phyloP scores from a whole-genome alignment of 2,113 vertebrate genomes.

The Condylura cristata region DNA sequence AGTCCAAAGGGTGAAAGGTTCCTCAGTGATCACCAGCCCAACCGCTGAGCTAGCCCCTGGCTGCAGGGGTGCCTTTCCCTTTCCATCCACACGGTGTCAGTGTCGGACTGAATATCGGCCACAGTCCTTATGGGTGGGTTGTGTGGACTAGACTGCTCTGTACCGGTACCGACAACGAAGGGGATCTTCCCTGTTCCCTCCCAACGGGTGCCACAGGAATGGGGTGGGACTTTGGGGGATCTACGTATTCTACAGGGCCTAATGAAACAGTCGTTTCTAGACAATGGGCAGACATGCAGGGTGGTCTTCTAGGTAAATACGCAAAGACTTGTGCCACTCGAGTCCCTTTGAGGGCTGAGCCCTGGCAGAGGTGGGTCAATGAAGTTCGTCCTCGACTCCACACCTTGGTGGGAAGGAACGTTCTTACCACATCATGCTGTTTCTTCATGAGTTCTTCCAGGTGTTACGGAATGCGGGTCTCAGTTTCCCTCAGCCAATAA shows the following conservation, averaged over 20 bases:
- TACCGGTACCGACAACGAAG: fast-evolving
- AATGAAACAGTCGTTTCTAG: not conserved
- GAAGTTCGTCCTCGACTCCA: not conserved
- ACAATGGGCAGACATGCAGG: too few relatives aligned
- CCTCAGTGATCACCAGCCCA: not conserved
- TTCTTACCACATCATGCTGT: not conserved
- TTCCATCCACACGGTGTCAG: not conserved
- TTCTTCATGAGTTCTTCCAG: not conserved
- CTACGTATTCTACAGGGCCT: not conserved
- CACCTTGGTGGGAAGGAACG: not conserved
- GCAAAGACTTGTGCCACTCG: fast-evolving
- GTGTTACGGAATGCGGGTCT: too few relatives aligned
- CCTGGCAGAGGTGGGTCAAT: not conserved
- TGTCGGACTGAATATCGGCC: not conserved
- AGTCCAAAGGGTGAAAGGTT: not conserved
- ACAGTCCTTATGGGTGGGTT: too few relatives aligned
- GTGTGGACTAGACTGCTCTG: not conserved
- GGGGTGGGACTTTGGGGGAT: not conserved
- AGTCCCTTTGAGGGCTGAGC: not conserved
- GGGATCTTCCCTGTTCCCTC: not conserved
- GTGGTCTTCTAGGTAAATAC: too few relatives aligned
- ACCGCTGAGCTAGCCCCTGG: not conserved
- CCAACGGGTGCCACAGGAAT: not conserved
- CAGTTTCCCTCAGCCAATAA: too few relatives aligned
- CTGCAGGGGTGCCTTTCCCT: not conserved